A percentile compares a stretch with the other conserved stretches of the same genome.
phyloP scores from a whole-genome alignment of 2,888 invertebrate species.

The Caenorhabditis parvicauda region DNA sequence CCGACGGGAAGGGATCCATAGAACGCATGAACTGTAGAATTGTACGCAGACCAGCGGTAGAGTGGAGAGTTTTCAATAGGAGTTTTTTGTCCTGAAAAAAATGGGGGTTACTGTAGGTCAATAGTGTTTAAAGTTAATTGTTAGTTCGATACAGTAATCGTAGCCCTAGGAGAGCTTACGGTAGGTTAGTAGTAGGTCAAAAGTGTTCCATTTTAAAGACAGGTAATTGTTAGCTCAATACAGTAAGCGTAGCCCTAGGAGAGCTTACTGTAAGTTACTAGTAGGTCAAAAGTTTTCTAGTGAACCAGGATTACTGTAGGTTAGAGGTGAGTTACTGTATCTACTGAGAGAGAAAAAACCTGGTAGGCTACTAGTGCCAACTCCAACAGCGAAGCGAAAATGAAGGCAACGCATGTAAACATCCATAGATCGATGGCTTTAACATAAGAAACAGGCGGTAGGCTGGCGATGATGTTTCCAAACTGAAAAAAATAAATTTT shows the following conservation, averaged over 20 bases:
- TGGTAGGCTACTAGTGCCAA: slow-evolving; percentile 59
- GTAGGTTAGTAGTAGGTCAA: too few relatives aligned
- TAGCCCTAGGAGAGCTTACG: too few relatives aligned
- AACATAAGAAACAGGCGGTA: slow-evolving; percentile 58
- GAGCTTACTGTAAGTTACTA: too few relatives aligned
- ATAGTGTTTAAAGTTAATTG: too few relatives aligned
- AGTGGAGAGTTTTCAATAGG: slow-evolving; percentile 27
- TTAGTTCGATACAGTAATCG: too few relatives aligned
- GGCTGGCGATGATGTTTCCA: slow-evolving; percentile 54
- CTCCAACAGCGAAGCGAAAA: slow-evolving; percentile 56
- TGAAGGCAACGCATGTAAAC: slow-evolving; percentile 56
- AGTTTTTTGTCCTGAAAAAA: slow-evolving; percentile 44
- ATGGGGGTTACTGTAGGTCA: background rate
- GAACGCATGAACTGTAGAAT: slow-evolving; percentile 27
- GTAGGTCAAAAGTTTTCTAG: too few relatives aligned
- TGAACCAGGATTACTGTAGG: background rate
- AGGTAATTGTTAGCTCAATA: too few relatives aligned
- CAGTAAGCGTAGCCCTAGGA: too few relatives aligned
- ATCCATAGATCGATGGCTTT: slow-evolving; percentile 59
- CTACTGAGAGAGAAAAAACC: slow-evolving; percentile 21
- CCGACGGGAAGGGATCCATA: slow-evolving; percentile 26
- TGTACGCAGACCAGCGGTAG: slow-evolving; percentile 37
- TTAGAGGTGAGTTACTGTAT: too few relatives aligned
- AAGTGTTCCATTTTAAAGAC: too few relatives aligned
- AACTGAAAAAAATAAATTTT: slow-evolving; percentile 34